Evolutionary conservation across 2,888 invertebrate species (phyloP).

Genomic region (Pharmacophagus antenor): DNA sequence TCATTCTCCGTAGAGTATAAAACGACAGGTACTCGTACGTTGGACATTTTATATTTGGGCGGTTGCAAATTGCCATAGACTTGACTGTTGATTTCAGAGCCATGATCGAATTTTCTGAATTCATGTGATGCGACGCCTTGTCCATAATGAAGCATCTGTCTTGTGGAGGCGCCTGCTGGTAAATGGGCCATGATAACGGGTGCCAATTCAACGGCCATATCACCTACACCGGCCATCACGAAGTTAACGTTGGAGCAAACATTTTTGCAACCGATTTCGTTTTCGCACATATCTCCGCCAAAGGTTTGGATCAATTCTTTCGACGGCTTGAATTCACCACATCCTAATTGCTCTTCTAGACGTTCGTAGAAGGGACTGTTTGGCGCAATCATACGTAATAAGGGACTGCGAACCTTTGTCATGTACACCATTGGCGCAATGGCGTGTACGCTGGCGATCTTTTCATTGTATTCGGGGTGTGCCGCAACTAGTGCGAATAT

Average conservation of each 20-base stretch:
- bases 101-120: slow-evolving; percentile 66
- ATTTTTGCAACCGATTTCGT: slow-evolving; percentile 61
- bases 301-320: slow-evolving; percentile 50
- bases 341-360: slow-evolving; percentile 49
- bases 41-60: slow-evolving; percentile 61
- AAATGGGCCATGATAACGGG: slow-evolving; percentile 77
- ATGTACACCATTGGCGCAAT: slow-evolving; percentile 72
- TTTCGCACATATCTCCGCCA: slow-evolving; percentile 62
- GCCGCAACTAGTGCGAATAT: slow-evolving; percentile 61
- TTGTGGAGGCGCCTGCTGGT: slow-evolving; percentile 80
- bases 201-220: slow-evolving; percentile 77
- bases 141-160: slow-evolving; percentile 79
- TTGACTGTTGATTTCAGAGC: slow-evolving; percentile 54
- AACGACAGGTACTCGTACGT: slow-evolving; percentile 64
- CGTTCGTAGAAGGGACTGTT: slow-evolving; percentile 51
- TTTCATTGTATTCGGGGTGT: slow-evolving; percentile 63
- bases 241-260: slow-evolving; percentile 83
- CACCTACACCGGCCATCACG: slow-evolving; percentile 80
- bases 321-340: slow-evolving; percentile 57
- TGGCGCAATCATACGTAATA: slow-evolving; percentile 65
- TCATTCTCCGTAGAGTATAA: slow-evolving; percentile 80
- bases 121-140: slow-evolving; percentile 66
- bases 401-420: slow-evolving; percentile 64
- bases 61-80: slow-evolving; percentile 61
- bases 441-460: slow-evolving; percentile 65